Base-by-base conservation (phyloP, 2,797 vertebrate genomes). In the Austrolebias charrua region DNA sequence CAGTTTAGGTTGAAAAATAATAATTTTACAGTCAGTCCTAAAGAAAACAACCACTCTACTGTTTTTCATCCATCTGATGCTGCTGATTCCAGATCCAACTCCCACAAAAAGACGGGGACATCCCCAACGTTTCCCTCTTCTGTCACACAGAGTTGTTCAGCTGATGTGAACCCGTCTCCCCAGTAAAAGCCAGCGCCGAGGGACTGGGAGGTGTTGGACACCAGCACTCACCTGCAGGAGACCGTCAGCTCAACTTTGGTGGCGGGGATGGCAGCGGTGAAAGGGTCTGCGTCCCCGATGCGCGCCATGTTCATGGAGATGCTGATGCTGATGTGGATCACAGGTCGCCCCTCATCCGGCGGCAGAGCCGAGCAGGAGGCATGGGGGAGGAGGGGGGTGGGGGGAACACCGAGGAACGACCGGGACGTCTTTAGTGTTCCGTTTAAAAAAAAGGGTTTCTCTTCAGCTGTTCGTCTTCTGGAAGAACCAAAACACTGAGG, bases 201-300 rank as follows among this genome's bases (percentile, higher is more conserved):
- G 24, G 24, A 24, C n/a, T n/a, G n/a, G n/a, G n/a, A n/a, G n/a
- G 24, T 24, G 24, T 24, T 24, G 1, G 24, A 3, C 24, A 24
- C 24, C 24, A 24, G 1, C 48, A 83, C 94, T 96, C 92, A 97
- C 95, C 97, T 94, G 90, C 97, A 98, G 42, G 96, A 97, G 46
- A 98, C 94, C 13, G 94, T 95, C 69, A 98, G 90, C 87, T 98
- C 97, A 93, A 98, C 97, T 90, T 95, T 95, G 79, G 96, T 98
- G 76, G 97, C 97, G n/a, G 97, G 97, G 80, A 98, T 95, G 83
- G 93, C 94, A 33, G 94, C 93, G 74, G 94, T 94, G 85, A 97
- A 94, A 33, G 94, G 93, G 89, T 93, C 95, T 71, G 96, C 93
- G 89, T 96, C 95, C 84, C 94, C 95, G 63, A 96, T 89, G 56